A percentile compares a stretch with the other conserved stretches of the same genome.
phyloP scores from a whole-genome alignment of 2,888 invertebrate species.

The Abscondita cerata region DNA sequence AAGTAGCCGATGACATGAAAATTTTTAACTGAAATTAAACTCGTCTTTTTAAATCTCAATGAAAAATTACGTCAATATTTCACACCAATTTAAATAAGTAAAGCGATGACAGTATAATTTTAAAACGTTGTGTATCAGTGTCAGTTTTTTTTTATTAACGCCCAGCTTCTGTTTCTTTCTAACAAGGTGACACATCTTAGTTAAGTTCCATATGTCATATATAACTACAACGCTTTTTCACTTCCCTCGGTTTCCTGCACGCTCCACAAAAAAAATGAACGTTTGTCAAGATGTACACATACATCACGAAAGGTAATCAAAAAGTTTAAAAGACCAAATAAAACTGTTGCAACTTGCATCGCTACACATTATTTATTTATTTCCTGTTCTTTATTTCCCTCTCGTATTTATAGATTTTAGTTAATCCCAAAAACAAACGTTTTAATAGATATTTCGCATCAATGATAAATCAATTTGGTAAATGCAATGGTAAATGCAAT shows the following conservation, averaged over 20 bases:
- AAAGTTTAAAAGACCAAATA: constrained; percentile 3
- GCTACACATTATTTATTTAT: constrained; percentile 10
- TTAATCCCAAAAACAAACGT: too few species aligned
- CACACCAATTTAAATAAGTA: constrained; percentile 50
- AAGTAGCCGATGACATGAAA: too few species aligned
- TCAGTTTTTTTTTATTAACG: constrained; percentile 35
- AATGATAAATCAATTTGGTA: not conserved
- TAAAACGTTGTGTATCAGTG: constrained; percentile 36
- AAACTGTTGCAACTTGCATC: not conserved
- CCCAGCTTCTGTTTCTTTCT: constrained; percentile 36
- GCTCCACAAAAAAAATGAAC: constrained; percentile 36
- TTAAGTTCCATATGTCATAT: constrained; percentile 37
- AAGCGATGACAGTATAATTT: constrained; percentile 45
- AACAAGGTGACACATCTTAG: constrained; percentile 36
- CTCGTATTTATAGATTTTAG: not conserved
- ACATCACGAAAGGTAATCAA: constrained; percentile 33
- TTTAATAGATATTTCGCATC: too few species aligned
- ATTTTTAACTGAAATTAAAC: not conserved
- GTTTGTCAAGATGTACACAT: constrained; percentile 40
- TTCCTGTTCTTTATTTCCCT: constrained; percentile 2
- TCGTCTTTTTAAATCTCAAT: constrained; percentile 26
- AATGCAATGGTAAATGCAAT: not conserved
- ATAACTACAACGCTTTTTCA: constrained; percentile 38
- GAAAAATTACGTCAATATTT: constrained; percentile 54
- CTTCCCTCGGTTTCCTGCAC: constrained; percentile 43